A percentile compares a stretch with the other conserved stretches of the same genome.
These are phyloP conservation scores for Picus viridis DNA, from an alignment of 2,797 vertebrate species.

Conservation along the genomic window DNA sequence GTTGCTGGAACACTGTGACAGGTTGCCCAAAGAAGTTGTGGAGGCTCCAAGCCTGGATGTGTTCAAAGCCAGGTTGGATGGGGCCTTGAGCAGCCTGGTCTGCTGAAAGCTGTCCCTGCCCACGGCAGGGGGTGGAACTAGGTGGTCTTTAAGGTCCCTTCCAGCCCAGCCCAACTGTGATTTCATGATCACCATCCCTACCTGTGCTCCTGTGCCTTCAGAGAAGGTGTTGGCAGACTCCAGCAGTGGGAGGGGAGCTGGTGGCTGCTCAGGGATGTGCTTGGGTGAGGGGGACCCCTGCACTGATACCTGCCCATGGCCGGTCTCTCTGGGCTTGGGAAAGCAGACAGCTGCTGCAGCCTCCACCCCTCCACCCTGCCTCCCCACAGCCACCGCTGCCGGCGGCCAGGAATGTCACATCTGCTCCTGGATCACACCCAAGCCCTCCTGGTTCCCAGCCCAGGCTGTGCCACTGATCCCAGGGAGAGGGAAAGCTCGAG, in stretches of 20 bases:
- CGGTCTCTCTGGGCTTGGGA: background rate
- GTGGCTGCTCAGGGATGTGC: background rate
- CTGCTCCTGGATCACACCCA: background rate
- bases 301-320: rapidly evolving
- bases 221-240: background rate
- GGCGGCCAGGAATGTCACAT: background rate
- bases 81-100: no score
- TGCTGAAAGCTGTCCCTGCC: no score
- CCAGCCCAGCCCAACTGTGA: no score
- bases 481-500: background rate
- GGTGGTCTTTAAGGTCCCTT: no score
- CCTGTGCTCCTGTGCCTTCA: background rate
- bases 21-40: no score
- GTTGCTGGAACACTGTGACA: no score
- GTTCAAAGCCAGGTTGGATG: no score
- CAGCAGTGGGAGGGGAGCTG: background rate
- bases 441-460: background rate
- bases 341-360: background rate
- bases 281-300: rapidly evolving
- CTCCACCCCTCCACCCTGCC: background rate
- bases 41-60: no score
- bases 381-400: background rate
- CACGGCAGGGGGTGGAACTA: no score
- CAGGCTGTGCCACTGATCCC: rapidly evolving
- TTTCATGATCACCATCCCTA: background rate